Conservation (phyloP, 2,888 invertebrate genomes). For the Parelbella ahira region DNA sequence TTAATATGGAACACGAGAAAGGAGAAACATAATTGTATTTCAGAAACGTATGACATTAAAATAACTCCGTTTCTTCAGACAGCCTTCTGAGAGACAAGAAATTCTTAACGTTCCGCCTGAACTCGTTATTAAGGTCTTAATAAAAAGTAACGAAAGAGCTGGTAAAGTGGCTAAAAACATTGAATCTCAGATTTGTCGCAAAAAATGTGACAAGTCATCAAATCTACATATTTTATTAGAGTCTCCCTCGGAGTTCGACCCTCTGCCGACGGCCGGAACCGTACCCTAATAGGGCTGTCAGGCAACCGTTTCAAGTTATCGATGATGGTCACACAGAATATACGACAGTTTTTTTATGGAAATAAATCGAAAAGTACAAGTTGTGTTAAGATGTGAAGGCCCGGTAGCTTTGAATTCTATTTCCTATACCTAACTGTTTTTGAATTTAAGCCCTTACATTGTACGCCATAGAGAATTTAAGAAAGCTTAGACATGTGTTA, state of each 20-base stretch:
- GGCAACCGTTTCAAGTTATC: constrained; percentile 38
- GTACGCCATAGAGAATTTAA: too few species aligned
- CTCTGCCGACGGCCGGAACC: constrained; percentile 59
- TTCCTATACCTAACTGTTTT: too few species aligned
- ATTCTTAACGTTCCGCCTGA: constrained; percentile 18
- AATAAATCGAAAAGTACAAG: too few species aligned
- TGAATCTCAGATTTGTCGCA: constrained; percentile 76
- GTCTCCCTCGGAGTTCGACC: constrained; percentile 68
- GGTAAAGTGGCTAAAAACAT: constrained; percentile 67
- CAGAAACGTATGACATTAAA: too few species aligned
- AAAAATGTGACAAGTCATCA: constrained; percentile 81
- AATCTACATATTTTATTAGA: constrained; percentile 81
- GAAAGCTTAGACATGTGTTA: too few species aligned
- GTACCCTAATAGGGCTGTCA: constrained; percentile 50
- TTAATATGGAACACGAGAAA: too few species aligned
- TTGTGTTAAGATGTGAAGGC: too few species aligned
- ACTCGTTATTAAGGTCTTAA: constrained; percentile 51
- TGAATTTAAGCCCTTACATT: too few species aligned
- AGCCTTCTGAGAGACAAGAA: too few species aligned
- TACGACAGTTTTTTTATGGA: background rate
- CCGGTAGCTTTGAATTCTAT: too few species aligned
- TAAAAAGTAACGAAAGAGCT: constrained; percentile 40
- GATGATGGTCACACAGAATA: constrained; percentile 34
- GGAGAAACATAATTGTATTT: too few species aligned
- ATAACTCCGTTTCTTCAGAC: too few species aligned